Percentiles rank a stretch among this genome's conserved stretches.
phyloP scores from a whole-genome alignment of 2,888 invertebrate genomes.

The Nemotelus pantherinus region DNA sequence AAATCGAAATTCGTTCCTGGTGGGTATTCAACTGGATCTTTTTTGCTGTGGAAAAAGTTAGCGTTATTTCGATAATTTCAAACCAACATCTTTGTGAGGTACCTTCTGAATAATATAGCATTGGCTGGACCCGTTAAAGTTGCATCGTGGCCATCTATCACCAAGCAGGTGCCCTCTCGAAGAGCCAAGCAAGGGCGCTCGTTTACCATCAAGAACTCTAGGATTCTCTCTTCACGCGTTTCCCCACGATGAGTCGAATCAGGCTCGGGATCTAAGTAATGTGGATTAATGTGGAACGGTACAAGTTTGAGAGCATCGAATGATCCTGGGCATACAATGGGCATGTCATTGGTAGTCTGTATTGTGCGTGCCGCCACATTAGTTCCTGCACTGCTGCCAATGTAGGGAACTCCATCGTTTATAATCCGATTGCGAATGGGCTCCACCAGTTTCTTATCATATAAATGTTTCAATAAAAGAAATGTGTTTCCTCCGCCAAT shows the following conservation, averaged over 20 bases:
- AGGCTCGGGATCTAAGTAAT: conserved; percentile 75
- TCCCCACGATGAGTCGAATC: conserved; percentile 77
- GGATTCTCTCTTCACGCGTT: conserved; percentile 78
- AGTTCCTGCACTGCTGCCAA: conserved; percentile 84
- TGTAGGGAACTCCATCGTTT: conserved; percentile 73
- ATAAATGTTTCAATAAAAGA: conserved; percentile 74
- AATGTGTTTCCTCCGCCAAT: conserved; percentile 87
- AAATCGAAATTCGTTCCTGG: conserved; percentile 72
- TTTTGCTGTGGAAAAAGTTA: conserved; percentile 65
- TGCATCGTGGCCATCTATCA: conserved; percentile 70
- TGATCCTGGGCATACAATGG: conserved; percentile 78
- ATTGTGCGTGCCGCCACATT: conserved; percentile 84
- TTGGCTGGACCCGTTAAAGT: conserved; percentile 71
- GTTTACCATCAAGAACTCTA: conserved; percentile 69
- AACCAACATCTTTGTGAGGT: conserved; percentile 56
- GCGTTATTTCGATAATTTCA: background rate
- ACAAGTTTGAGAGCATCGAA: conserved; percentile 77
- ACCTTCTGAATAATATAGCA: conserved; percentile 74
- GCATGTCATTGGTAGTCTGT: conserved; percentile 89
- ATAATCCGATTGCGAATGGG: conserved; percentile 72
- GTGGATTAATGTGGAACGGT: conserved; percentile 87
- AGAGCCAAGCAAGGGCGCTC: conserved; percentile 74
- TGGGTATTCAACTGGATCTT: conserved; percentile 67
- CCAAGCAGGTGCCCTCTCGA: conserved; percentile 75
- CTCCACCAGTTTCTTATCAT: conserved; percentile 73